Evolutionary conservation across 2,113 vertebrate species (phyloP), one percentile per base, ranked within the genome.

Genomic region (Poeciliopsis retropinna): DNA sequence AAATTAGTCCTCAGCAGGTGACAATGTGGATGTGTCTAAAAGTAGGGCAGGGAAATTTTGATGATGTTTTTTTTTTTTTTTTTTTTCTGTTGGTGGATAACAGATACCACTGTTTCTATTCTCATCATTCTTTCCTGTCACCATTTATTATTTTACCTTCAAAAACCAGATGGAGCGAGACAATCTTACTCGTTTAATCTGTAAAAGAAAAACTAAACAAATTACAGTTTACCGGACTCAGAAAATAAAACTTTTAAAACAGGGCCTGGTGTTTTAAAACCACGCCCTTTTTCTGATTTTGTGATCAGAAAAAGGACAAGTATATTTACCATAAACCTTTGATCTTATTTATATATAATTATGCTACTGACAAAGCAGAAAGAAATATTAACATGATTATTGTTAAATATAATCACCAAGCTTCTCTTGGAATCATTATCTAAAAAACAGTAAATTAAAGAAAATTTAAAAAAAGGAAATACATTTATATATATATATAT

Each of bases 81-180:
- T 22, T 57, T 14, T 57, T 22, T 3, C 31, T 6, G 3, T 9
- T 17, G 13, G 44, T 12, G 19, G 12, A 37, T 27, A 30, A 83
- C 34, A 60, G n/a, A 67, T n/a, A 17, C 15, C 37, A 27, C 11
- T 27, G 15, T 15, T 51, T 80, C 12, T 66, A 4, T 14, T 30
- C 6, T 60, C 13, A 27, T 32, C 22, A 62, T 60, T 6, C 5
- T 5, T 34, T 73, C 10, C 63, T 60, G 67, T 57, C 12, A 29
- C n/a, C 14, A 13, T 61, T 29, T 60, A 28, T 17, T 75, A n/a
- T 34, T n/a, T 37, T 65, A 72, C 70, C 13, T 30, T 62, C n/a
- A 51, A 62, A 8, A 60, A 60, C n/a, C 37, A 72, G n/a, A 13
- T 39, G 27, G 34, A 9, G 69, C 39, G 72, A 28, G 67, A 74